phyloP scores from a whole-genome alignment of 2,797 vertebrate species.

The Ciconia nigra region DNA sequence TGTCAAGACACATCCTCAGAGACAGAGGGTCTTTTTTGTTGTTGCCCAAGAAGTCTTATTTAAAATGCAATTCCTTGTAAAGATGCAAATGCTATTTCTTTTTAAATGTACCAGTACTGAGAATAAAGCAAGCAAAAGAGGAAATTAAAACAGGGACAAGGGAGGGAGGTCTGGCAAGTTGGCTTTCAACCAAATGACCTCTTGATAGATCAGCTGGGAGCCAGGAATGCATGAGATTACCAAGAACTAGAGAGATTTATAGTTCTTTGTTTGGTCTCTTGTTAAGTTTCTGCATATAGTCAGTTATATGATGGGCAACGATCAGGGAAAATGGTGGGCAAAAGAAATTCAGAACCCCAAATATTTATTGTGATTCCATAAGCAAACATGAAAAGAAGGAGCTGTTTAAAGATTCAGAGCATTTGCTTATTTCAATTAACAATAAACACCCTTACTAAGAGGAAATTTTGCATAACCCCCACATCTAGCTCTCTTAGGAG shows the following conservation, averaged over 20 bases:
- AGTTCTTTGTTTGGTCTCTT: conserved; percentile 64
- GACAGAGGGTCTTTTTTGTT: conserved; percentile 42
- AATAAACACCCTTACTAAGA: not conserved
- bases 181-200: conserved; percentile 73
- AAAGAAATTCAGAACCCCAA: not conserved
- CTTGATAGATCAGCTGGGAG: conserved; percentile 64
- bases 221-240: conserved; percentile 38
- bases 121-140: conserved; percentile 61
- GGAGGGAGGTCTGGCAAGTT: conserved; percentile 57
- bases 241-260: conserved; percentile 58
- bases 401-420: not conserved
- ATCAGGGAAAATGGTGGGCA: not conserved
- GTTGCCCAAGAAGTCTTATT: conserved; percentile 64
- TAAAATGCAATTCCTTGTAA: conserved; percentile 64
- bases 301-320: not conserved
- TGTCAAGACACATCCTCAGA: conserved; percentile 47
- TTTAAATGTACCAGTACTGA: conserved; percentile 51
- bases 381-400: conserved; percentile 31
- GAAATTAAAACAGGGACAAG: conserved; percentile 67
- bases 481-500: not conserved
- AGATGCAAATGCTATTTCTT: conserved; percentile 54
- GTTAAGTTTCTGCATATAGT: conserved; percentile 26
- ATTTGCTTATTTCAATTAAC: conserved; percentile 42
- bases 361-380: conserved; percentile 13
- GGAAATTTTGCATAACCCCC: conserved; percentile 5